Evolutionary conservation across 2,888 invertebrate species (phyloP), one percentile per base, ranked within the genome.

Genomic region (Arrhopalites spinosus): DNA sequence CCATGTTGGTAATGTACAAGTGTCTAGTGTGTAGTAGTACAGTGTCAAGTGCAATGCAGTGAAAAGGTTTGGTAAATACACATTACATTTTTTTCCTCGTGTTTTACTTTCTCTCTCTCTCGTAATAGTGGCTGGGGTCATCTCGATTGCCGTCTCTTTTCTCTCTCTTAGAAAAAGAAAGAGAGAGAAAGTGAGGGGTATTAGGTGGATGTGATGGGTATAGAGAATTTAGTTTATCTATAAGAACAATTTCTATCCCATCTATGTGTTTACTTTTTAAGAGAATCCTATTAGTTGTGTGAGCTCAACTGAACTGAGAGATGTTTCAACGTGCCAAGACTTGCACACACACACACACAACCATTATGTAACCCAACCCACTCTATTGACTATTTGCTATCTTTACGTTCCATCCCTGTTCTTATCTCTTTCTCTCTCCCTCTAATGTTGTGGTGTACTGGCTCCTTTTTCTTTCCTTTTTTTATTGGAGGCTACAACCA

Each of bases 351-450:
- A 45, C 25, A 50, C 27, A 50, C 2, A 29, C 64, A 53, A 29
- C 25, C 20, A 1, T 50, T 45, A n/a, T 69, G 69, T 69, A 50
- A 50, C 53, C 50, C 50, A 27, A 8, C 25, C 53, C 45, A 67
- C 15, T 72, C 45, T 36, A 72, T 72, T 20, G 71, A 61, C 71
- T 45, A 72, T 59, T 61, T 45, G 23, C 61, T 72, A 72, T 72
- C 71, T 72, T 72, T 72, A 61, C 71, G 20, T 43, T 59, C n/a
- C 71, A 72, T 61, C 61, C 61, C 45, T 5, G 66, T 7, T 27
- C 59, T 59, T 72, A 72, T 72, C 71, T 45, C 71, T 15, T 50
- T 27, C 27, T 69, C 45, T 23, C 45, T 23, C 27, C 17, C 8
- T 63, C 63, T 64, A 64, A 29, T 36, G 43, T 43, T 30, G 64